Evolutionary conservation across 37 sponge, comb jelly and placozoan species (phyloP), one percentile per base, ranked within the genome.

Genomic region (Axinella damicornis): DNA sequence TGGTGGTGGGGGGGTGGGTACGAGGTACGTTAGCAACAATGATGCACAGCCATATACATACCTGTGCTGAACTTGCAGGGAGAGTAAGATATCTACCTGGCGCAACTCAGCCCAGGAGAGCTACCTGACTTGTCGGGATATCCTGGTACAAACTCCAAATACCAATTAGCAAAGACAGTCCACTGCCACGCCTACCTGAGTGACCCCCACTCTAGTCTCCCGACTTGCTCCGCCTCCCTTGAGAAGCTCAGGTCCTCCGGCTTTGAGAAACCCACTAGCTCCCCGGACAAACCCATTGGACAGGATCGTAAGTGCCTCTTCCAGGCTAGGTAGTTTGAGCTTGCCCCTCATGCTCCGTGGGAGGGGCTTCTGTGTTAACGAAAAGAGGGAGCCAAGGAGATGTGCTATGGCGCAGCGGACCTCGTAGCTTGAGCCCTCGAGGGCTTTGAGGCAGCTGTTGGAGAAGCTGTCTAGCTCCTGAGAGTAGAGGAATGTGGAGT

Each of bases 141-240:
- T n/a, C n/a, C n/a, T n/a, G n/a, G n/a, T n/a, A n/a, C n/a, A n/a
- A n/a, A n/a, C n/a, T n/a, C n/a, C n/a, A n/a, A n/a, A n/a, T n/a
- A n/a, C n/a, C n/a, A n/a, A n/a, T n/a, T n/a, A n/a, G n/a, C n/a
- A n/a, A n/a, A n/a, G n/a, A n/a, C n/a, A n/a, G n/a, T n/a, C n/a
- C n/a, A n/a, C n/a, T 46, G 46, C 4, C 46, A 46, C 6, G 12
- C 78, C 63, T 55, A 94, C 95, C 92, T 89, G 87, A 2, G 96
- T 92, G 21, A 95, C 85, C 12, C 94, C 96, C 11, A 98, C 96
- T 69, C 98, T 52, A 54, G 91, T 90, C 38, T 98, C 98, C 5
- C 91, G 68, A 33, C 89, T 88, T 30, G 95, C 88, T 12, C 78
- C 27, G 1, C 84, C 83, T 28, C 76, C 79, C 85, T 91, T 93